A percentile compares a stretch with the other conserved stretches of the same genome.
Evolutionary conservation across 2,888 invertebrate genomes (phyloP).

Genomic region (Esperia sulphurella): DNA sequence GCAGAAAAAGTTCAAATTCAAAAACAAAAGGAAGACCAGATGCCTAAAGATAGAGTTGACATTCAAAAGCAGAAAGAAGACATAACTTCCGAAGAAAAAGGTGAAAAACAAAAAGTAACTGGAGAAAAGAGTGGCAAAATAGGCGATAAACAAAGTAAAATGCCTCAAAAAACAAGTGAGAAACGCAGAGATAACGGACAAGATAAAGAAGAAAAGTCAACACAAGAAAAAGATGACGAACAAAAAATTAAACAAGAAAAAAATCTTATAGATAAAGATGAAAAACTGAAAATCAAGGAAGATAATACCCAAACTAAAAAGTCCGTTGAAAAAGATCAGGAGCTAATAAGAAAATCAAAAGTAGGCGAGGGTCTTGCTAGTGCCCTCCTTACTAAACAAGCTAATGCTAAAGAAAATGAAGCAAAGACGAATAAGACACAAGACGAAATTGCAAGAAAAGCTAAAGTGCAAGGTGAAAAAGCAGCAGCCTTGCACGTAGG

Average conservation of each 20-base stretch:
- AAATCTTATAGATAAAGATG: too few species aligned
- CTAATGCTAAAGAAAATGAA: constrained; percentile 11
- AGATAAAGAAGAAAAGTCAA: not conserved
- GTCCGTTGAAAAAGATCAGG: too few species aligned
- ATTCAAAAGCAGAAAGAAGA: constrained; percentile 2
- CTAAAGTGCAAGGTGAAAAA: constrained; percentile 12
- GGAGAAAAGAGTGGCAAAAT: not conserved
- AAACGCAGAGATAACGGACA: not conserved
- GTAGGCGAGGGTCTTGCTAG: too few species aligned
- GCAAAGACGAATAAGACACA: constrained; percentile 10
- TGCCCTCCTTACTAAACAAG: constrained; percentile 4
- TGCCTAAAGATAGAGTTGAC: constrained; percentile 2
- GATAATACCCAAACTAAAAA: too few species aligned
- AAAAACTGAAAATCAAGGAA: too few species aligned
- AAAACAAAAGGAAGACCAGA: not conserved
- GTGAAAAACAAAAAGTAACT: constrained; percentile 5
- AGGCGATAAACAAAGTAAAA: not conserved
- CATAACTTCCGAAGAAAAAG: constrained; percentile 7
- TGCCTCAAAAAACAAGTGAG: not conserved
- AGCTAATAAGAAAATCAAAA: too few species aligned
- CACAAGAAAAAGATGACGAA: not conserved
- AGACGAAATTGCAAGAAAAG: constrained; percentile 15
- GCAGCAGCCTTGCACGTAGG: constrained; percentile 11
- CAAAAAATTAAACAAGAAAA: not conserved
- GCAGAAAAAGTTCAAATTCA: not conserved